Base-by-base conservation (phyloP, 2,888 invertebrate genomes). In the Papilio elwesi region DNA sequence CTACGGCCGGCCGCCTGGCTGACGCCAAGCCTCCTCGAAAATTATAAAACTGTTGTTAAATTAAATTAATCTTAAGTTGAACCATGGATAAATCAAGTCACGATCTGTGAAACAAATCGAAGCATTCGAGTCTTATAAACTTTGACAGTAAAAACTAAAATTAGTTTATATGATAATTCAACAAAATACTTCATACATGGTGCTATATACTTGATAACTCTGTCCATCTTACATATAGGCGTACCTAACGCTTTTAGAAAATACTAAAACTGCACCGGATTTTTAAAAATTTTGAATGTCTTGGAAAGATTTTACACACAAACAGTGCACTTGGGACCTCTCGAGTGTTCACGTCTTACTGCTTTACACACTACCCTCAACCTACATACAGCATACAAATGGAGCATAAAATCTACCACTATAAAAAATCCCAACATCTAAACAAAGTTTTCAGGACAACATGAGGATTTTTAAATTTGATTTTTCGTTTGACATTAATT, bases 351-450 rank as follows among this genome's bases (percentile, higher is more conserved):
- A 15, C 51, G 62, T 62, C 69, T 59, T 69, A 43, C 59, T 9
- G 38, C 62, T 38, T 69, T 62, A 55, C 51, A 43, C 13, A 38
- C 51, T 51, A 62, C 69, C 43, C 69, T 69, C 62, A 69, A 69
- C 69, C 69, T 62, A 69, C 59, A 69, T 69, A 51, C 43, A 51
- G 38, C 15, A 6, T 16, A 15, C 69, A 69, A 69, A 69, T 62
- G 69, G 68, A 69, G 62, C 43, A 51, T 38, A 43, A 62, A 15
- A 36, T 12, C 67, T 16, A 16, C 43, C 9, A 47, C 53, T 26
- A 26, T 26, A 26, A 26, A 26, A 26, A 57, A 59, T 13, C n/a
- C 59, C n/a, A 0, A 59, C 38, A 59, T 38, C 59, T 59, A 13
- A 3, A 5, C 38, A 9, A 59, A 59, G 57, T 53, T 57, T 43